These are phyloP conservation scores for Amaurobius ferox DNA, from an alignment of 2,888 invertebrate genomes.

Conservation along the genomic window DNA sequence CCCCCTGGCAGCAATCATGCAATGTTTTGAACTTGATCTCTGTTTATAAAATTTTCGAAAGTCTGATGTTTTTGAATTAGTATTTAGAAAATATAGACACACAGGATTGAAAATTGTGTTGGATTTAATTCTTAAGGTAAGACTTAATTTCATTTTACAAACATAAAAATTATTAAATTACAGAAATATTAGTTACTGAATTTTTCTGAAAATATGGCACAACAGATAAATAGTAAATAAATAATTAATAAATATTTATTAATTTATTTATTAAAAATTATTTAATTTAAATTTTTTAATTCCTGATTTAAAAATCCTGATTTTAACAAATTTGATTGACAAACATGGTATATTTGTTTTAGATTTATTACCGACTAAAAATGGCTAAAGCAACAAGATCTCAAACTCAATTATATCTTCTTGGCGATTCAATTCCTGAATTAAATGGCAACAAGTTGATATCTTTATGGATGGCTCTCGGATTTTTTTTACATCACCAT, in stretches of 20 bases:
- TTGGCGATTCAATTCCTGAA: slow-evolving; percentile 23
- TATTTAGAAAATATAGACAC: too few species aligned
- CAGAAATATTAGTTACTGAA: too few species aligned
- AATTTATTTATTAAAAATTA: too few species aligned
- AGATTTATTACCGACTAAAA: slow-evolving; percentile 5
- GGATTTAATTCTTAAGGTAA: too few species aligned
- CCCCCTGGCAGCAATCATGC: too few species aligned
- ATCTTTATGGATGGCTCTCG: slow-evolving; percentile 9
- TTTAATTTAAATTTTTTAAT: not conserved
- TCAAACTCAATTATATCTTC: not conserved
- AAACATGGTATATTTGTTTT: slow-evolving; percentile 5
- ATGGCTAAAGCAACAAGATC: slow-evolving; percentile 28
- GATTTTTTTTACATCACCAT: slow-evolving; percentile 17
- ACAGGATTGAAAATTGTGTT: too few species aligned
- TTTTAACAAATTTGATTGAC: too few species aligned
- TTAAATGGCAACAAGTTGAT: slow-evolving; percentile 26
- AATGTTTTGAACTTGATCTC: too few species aligned
- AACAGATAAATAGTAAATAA: not conserved
- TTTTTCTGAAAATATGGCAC: not conserved
- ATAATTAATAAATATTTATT: not conserved
- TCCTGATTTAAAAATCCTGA: slow-evolving; percentile 21
- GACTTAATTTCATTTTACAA: too few species aligned
- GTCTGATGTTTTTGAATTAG: too few species aligned
- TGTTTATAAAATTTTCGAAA: too few species aligned
- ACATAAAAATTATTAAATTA: too few species aligned